A percentile compares a stretch with the other conserved stretches of the same genome.
Conservation (phyloP, 2,888 invertebrate genomes). For the Leistus spinibarbis region DNA sequence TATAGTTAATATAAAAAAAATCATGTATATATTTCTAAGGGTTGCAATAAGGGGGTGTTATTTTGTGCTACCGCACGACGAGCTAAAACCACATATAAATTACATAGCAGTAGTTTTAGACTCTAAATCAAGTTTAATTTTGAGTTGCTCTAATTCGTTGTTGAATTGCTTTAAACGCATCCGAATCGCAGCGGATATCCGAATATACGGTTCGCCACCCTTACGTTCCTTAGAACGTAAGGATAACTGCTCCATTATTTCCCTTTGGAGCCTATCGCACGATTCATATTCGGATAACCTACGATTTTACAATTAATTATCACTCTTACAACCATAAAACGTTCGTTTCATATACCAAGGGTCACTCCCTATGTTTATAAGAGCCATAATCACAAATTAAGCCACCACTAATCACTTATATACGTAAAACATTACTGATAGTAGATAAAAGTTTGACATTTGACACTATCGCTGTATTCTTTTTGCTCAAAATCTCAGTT, state of each 20-base stretch:
- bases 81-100: neutral
- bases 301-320: constrained; percentile 37
- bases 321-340: neutral
- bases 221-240: constrained; percentile 61
- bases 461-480: neutral
- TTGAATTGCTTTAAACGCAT: constrained; percentile 67
- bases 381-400: constrained; percentile 54
- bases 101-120: constrained; percentile 58
- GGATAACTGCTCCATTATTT: constrained; percentile 67
- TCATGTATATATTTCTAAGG: no score
- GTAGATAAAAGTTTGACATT: neutral
- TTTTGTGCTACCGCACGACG: neutral
- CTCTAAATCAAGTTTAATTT: constrained; percentile 62
- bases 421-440: neutral
- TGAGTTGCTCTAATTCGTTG: constrained; percentile 64
- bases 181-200: constrained; percentile 65
- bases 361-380: constrained; percentile 58
- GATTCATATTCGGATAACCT: constrained; percentile 71
- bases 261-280: constrained; percentile 67
- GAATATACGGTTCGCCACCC: constrained; percentile 63
- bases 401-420: neutral
- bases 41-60: no score
- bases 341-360: constrained; percentile 54
- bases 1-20: no score
- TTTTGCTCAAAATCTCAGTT: no score